phyloP scores from a whole-genome alignment of 2,888 invertebrate species.

The Synergus gifuensis region DNA sequence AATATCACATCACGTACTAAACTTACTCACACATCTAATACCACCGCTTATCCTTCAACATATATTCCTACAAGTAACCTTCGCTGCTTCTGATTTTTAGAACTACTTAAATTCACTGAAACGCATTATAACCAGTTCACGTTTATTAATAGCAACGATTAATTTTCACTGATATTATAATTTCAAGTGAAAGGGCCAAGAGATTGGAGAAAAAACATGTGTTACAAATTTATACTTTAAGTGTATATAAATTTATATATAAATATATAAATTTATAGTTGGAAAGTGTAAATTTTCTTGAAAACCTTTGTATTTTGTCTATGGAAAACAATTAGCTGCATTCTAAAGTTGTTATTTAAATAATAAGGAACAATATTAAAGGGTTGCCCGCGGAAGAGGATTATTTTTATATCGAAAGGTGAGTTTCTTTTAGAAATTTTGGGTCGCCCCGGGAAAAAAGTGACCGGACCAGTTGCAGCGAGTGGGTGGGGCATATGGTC shows the following conservation, averaged over 20 bases:
- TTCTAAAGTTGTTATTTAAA: too few relatives aligned
- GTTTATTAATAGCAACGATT: not conserved
- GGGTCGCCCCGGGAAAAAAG: conserved; percentile 12
- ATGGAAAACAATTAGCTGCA: too few relatives aligned
- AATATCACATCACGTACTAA: conserved; percentile 21
- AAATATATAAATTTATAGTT: too few relatives aligned
- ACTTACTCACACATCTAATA: conserved; percentile 11
- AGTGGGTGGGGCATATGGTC: conserved; percentile 55
- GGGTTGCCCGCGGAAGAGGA: not conserved
- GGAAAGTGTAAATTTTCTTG: too few relatives aligned
- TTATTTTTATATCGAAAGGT: conserved; percentile 18
- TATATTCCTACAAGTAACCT: conserved; percentile 15
- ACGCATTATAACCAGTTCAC: not conserved
- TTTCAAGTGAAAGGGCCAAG: not conserved
- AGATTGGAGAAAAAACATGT: too few relatives aligned
- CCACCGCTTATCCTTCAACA: conserved; percentile 11
- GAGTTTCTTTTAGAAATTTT: conserved; percentile 40
- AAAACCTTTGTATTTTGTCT: too few relatives aligned
- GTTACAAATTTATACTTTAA: too few relatives aligned
- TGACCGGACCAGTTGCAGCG: conserved; percentile 34
- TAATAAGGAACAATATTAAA: not conserved
- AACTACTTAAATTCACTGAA: conserved; percentile 7
- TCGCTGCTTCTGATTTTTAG: conserved; percentile 20
- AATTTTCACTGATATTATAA: not conserved
- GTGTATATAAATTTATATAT: too few relatives aligned